phyloP scores from a whole-genome alignment of 1,140 invertebrate genomes.

The Hirudo medicinalis region DNA sequence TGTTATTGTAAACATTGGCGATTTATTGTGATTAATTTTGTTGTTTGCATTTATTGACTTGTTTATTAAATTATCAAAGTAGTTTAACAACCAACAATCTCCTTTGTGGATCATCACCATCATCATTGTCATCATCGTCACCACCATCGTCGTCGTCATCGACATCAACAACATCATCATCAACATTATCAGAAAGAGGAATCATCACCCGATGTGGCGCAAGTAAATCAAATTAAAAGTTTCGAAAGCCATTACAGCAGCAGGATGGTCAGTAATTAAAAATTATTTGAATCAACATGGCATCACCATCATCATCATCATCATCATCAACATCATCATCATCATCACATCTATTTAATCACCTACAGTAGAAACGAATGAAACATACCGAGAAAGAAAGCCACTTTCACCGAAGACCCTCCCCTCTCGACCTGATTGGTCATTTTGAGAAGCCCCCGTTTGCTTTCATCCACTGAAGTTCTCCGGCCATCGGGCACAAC shows the following conservation, averaged over 20 bases:
- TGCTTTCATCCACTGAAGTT: no score
- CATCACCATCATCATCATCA: slow-evolving; percentile 1
- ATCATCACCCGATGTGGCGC: not conserved
- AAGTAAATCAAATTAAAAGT: not conserved
- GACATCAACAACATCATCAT: not conserved
- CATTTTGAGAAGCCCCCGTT: no score
- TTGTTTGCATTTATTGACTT: not conserved
- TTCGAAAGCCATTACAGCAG: not conserved
- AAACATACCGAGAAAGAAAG: no score
- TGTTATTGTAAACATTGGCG: not conserved
- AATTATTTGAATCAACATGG: not conserved
- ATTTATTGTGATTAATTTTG: no score
- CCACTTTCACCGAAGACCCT: no score
- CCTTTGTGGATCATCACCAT: not conserved
- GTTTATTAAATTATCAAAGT: not conserved
- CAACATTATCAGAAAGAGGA: not conserved
- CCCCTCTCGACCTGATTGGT: no score
- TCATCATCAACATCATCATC: not conserved
- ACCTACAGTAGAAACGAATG: not conserved
- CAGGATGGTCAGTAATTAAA: not conserved
- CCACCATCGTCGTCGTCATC: not conserved
- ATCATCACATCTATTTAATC: not conserved
- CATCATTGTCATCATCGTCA: not conserved
- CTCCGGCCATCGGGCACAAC: no score
- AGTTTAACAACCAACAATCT: no score